Evolutionary conservation across 2,888 invertebrate species (phyloP).

Genomic region (Actias luna): DNA sequence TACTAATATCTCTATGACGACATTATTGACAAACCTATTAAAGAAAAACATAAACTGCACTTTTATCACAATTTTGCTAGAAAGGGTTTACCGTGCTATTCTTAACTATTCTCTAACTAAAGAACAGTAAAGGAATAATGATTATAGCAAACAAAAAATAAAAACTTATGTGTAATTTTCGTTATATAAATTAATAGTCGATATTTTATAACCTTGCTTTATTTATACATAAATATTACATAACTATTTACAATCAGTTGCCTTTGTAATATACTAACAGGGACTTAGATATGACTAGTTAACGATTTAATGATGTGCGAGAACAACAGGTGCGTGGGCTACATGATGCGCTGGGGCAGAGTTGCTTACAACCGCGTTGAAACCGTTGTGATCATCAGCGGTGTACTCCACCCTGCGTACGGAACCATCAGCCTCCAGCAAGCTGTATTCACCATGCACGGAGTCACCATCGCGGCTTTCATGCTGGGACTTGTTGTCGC

Average conservation of each 20-base stretch:
- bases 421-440: slow-evolving; percentile 78
- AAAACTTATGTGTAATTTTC: too few relatives aligned
- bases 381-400: slow-evolving; percentile 74
- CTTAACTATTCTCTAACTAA: too few relatives aligned
- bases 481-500: slow-evolving; percentile 79
- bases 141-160: neutral
- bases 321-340: slow-evolving; percentile 25
- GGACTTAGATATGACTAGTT: slow-evolving; percentile 13
- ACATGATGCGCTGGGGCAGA: slow-evolving; percentile 51
- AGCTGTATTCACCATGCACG: slow-evolving; percentile 79
- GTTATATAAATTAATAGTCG: neutral
- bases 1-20: too few relatives aligned
- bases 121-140: too few relatives aligned
- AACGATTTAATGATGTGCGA: slow-evolving; percentile 20
- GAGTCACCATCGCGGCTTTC: slow-evolving; percentile 75
- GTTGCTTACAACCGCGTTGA: slow-evolving; percentile 81
- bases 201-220: slow-evolving; percentile 28
- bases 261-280: slow-evolving; percentile 22
- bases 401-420: slow-evolving; percentile 80
- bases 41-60: too few relatives aligned
- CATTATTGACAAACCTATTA: too few relatives aligned
- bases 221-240: slow-evolving; percentile 31
- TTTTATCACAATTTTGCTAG: too few relatives aligned
- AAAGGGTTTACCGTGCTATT: too few relatives aligned
- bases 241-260: slow-evolving; percentile 33